Conservation (phyloP, 2,888 invertebrate genomes). For the Melieria picta region DNA sequence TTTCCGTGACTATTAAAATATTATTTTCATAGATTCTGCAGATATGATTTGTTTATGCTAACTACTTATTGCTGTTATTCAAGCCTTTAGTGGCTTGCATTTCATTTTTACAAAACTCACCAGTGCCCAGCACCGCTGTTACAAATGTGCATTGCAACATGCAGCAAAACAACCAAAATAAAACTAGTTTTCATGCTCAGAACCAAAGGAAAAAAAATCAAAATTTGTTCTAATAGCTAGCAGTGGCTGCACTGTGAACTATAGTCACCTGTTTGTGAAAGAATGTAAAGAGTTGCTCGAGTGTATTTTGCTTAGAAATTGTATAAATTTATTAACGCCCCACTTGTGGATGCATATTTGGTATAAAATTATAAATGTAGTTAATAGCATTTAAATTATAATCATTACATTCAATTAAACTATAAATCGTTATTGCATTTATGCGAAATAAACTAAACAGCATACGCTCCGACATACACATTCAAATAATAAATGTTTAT, state of each 20-base stretch:
- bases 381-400: conserved; percentile 23
- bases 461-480: conserved; percentile 10
- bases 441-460: conserved; percentile 3
- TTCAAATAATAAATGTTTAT: no score
- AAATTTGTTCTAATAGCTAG: no score
- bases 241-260: no score
- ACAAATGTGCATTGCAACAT: no score
- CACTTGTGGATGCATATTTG: conserved; percentile 21
- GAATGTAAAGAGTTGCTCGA: no score
- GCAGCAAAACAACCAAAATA: no score
- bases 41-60: conserved; percentile 12
- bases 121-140: no score
- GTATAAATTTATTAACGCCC: no score
- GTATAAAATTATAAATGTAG: conserved; percentile 35
- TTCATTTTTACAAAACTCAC: not conserved
- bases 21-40: not conserved
- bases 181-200: no score
- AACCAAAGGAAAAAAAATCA: no score
- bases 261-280: no score
- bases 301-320: no score
- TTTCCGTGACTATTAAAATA: conserved; percentile 8
- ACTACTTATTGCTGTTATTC: conserved; percentile 17
- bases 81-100: not conserved
- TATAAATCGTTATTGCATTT: conserved; percentile 9
- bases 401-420: conserved; percentile 12